These are phyloP conservation scores for Epinephelus lanceolatus DNA, from an alignment of 2,113 vertebrate genomes.

Conservation along the genomic window DNA sequence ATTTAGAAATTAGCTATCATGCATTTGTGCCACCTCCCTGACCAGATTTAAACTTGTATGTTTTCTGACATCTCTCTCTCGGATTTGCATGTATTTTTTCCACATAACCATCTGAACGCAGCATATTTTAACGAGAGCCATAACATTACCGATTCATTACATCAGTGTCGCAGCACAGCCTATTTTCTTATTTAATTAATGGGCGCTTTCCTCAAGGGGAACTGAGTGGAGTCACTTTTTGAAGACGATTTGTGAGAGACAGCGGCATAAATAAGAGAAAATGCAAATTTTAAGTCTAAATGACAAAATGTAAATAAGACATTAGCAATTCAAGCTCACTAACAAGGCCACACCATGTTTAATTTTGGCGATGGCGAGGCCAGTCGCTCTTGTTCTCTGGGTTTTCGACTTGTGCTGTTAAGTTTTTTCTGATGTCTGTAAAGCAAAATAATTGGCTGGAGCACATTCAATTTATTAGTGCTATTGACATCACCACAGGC, in stretches of 20 bases:
- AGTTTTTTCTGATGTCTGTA: constrained; percentile 16
- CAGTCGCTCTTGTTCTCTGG: constrained; percentile 12
- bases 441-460: constrained; percentile 15
- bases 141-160: constrained; percentile 70
- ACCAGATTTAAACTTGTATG: constrained; percentile 4
- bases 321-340: constrained; percentile 74
- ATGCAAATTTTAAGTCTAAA: constrained; percentile 76
- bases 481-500: neutral
- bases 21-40: constrained; percentile 33
- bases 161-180: constrained; percentile 56
- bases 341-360: constrained; percentile 68
- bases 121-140: constrained; percentile 55
- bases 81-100: constrained; percentile 35
- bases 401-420: constrained; percentile 19
- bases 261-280: constrained; percentile 63
- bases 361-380: constrained; percentile 44
- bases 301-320: constrained; percentile 75
- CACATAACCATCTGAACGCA: constrained; percentile 19
- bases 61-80: constrained; percentile 36
- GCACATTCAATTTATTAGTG: neutral
- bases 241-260: constrained; percentile 60
- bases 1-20: constrained; percentile 10
- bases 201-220: constrained; percentile 52
- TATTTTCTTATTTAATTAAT: constrained; percentile 74
- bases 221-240: constrained; percentile 55